phyloP scores from a whole-genome alignment of 53 echinoderm and acorn worm species.

The Pentamera pediparva region DNA sequence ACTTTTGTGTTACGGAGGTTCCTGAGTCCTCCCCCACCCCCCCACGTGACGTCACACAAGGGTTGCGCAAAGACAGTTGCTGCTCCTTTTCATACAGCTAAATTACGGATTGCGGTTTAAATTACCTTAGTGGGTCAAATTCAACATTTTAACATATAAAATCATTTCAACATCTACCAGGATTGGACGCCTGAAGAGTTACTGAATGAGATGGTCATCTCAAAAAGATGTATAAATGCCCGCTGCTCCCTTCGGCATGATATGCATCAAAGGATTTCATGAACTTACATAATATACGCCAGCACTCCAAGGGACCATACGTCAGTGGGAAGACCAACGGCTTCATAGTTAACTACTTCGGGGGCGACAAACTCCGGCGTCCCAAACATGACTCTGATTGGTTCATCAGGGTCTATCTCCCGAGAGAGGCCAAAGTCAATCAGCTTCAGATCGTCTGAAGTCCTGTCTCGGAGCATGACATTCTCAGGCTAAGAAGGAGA shows the following conservation, averaged over 20 bases:
- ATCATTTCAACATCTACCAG: neutral
- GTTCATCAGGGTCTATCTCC: slow-evolving; percentile 62
- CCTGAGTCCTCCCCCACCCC: too few relatives aligned
- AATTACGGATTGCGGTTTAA: too few relatives aligned
- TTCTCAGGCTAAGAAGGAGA: slow-evolving; percentile 79
- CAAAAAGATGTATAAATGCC: neutral
- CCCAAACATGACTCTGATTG: slow-evolving; percentile 90
- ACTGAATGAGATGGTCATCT: neutral
- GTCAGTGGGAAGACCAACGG: slow-evolving; percentile 90
- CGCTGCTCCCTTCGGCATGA: neutral
- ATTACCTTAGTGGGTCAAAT: too few relatives aligned
- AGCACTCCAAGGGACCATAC: slow-evolving; percentile 92
- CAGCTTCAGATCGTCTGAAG: slow-evolving; percentile 75
- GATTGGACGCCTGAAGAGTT: neutral
- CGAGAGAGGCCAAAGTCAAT: slow-evolving; percentile 91
- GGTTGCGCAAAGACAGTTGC: too few relatives aligned
- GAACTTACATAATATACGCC: slow-evolving; percentile 92
- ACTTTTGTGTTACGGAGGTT: too few relatives aligned
- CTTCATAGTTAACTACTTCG: slow-evolving; percentile 92
- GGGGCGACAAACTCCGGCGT: slow-evolving; percentile 93
- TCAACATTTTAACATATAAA: neutral
- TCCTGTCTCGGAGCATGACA: slow-evolving; percentile 75
- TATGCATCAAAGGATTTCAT: neutral
- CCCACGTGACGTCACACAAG: too few relatives aligned
- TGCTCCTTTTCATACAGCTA: too few relatives aligned